A percentile compares a stretch with the other conserved stretches of the same genome.
These are phyloP conservation scores for Tragelaphus scriptus DNA, from an alignment of 2,113 vertebrate species.

Conservation along the genomic window DNA sequence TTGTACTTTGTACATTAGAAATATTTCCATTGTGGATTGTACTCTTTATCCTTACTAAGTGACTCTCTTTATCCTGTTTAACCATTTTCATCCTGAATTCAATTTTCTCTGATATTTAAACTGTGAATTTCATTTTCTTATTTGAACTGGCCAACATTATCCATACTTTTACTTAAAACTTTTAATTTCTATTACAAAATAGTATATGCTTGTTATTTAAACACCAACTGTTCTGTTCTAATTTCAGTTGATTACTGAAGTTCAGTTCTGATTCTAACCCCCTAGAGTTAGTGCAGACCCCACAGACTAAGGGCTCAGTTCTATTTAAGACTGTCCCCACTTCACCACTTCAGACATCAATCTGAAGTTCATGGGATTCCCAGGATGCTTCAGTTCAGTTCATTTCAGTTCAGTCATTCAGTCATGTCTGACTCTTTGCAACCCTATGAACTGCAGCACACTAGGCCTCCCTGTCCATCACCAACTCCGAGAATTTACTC, in stretches of 20 bases:
- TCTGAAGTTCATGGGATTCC: neutral
- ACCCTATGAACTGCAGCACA: neutral
- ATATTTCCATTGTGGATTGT: neutral
- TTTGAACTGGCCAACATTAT: neutral
- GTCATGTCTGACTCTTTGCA: neutral
- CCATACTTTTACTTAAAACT: neutral
- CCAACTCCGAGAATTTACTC: neutral
- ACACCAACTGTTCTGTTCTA: neutral
- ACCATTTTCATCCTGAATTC: neutral
- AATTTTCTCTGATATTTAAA: conserved; percentile 14
- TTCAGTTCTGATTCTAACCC: neutral
- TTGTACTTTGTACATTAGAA: neutral
- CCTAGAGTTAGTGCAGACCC: neutral
- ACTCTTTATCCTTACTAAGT: neutral
- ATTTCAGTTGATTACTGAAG: neutral
- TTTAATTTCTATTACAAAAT: neutral
- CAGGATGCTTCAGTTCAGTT: neutral
- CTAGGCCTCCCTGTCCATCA: neutral
- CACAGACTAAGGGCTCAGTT: neutral
- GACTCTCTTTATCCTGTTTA: neutral
- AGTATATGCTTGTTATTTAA: neutral
- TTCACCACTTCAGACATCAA: neutral
- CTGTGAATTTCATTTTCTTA: neutral
- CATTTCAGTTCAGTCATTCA: neutral
- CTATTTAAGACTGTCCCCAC: neutral